phyloP scores from a whole-genome alignment of 2,113 vertebrate species.

The Cephalopholis sonnerati region DNA sequence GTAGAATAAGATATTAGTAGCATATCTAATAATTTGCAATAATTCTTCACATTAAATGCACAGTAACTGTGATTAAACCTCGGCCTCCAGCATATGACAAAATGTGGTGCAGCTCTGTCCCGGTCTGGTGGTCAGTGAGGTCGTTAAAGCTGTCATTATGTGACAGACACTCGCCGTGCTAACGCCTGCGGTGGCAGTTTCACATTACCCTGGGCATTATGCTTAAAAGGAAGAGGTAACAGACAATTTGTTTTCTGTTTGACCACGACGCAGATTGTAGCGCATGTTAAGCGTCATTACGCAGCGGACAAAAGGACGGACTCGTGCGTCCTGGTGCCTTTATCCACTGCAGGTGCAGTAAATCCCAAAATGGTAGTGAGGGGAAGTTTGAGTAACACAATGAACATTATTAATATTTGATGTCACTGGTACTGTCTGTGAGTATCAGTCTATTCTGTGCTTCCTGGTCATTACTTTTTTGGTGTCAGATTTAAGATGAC shows the following conservation, averaged over 20 bases:
- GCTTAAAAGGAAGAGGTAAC: constrained; percentile 23
- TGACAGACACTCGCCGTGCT: constrained; percentile 56
- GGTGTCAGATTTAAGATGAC: background rate
- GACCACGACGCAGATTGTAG: constrained; percentile 40
- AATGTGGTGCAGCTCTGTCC: background rate
- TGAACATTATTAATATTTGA: background rate
- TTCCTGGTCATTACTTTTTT: background rate
- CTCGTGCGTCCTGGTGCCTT: background rate
- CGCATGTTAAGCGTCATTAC: constrained; percentile 59
- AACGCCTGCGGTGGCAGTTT: constrained; percentile 58
- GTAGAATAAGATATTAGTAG: too few relatives aligned
- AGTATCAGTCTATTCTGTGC: background rate
- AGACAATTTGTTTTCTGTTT: constrained; percentile 61
- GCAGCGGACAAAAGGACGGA: constrained; percentile 39
- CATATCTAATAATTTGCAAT: background rate
- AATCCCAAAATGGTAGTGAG: background rate
- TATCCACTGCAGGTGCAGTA: constrained; percentile 14
- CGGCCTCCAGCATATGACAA: background rate
- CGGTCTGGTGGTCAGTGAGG: constrained; percentile 15
- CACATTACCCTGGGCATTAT: constrained; percentile 53
- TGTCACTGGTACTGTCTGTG: background rate
- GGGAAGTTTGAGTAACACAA: background rate
- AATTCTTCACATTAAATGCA: background rate
- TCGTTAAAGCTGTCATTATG: constrained; percentile 44
- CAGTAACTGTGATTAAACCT: background rate